Conservation (phyloP, 2,113 vertebrate species). For the Gracilinanus agilis region DNA sequence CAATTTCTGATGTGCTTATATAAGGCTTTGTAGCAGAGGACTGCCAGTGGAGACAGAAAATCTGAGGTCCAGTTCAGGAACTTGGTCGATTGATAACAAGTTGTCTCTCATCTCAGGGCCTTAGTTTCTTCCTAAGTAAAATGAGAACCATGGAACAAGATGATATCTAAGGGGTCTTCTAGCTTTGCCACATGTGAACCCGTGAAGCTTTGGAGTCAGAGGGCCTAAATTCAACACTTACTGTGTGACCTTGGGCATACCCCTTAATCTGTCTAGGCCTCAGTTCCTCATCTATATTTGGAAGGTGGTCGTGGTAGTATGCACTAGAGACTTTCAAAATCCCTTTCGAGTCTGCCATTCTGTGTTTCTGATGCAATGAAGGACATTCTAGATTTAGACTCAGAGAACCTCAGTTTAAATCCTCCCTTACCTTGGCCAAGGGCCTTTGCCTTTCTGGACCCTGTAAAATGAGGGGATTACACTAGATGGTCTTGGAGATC, state of each 20-base stretch:
- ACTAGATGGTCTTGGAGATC: not conserved
- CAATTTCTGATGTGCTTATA: not conserved
- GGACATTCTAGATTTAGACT: not conserved
- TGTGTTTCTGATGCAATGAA: not conserved
- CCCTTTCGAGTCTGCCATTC: not conserved
- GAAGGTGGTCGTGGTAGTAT: not conserved
- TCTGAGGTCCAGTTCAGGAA: not conserved
- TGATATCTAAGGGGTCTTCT: not conserved
- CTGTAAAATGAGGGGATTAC: not conserved
- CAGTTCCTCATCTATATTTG: not conserved
- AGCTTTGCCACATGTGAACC: not conserved
- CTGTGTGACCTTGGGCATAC: not conserved
- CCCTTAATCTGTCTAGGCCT: not conserved
- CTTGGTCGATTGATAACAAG: not conserved
- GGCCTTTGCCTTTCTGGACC: not conserved
- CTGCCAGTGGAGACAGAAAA: not conserved
- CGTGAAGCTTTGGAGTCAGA: not conserved
- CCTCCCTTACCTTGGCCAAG: too few species aligned
- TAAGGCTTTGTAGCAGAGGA: not conserved
- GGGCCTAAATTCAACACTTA: not conserved
- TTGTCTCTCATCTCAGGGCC: not conserved
- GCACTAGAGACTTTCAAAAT: not conserved
- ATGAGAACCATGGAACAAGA: not conserved
- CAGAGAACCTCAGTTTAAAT: not conserved
- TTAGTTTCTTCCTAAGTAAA: not conserved